Evolutionary conservation across 2,888 invertebrate genomes (phyloP), one percentile per base, ranked within the genome.

Genomic region (Eupithecia pulchellata): DNA sequence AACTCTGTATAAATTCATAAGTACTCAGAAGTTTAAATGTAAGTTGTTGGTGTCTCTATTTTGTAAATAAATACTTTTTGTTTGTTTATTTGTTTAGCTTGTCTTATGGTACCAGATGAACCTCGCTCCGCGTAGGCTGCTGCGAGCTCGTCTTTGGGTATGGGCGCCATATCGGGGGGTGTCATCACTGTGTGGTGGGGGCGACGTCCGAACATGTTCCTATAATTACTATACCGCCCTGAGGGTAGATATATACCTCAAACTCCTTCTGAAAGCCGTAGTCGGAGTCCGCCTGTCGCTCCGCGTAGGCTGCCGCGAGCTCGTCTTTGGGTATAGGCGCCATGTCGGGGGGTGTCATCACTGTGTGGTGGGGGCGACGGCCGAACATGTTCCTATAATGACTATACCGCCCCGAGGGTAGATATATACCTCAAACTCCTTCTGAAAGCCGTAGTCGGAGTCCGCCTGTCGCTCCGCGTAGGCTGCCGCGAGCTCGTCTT

Each of bases 241-340:
- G n/a, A 4, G 25, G 13, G 52, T 52, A 52, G 25, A 52, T 25
- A 52, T 11, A 25, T 66, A 95, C 96, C 95, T 98, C 98, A 83
- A 98, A 98, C 89, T 98, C 98, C 75, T 97, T 97, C 85, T 98
- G 97, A 91, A 98, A 98, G 1, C 98, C 97, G 82, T 98, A 97
- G 88, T 98, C 98, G 0, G 97, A 97, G 89, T 98, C 98, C 39
- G 96, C 95, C 83, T 98, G 98, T 1, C 98, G 95, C 80, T 97
- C 97, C 2, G 97, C 95, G 84, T 97, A 98, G 0, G 98, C 96
- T 62, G 96, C 95, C 1, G 8, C 34, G 11, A 34, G 34, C 34
- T 34, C 34, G 34, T 34, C 34, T 34, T 34, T 11, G 1, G 4
- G 36, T 13, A 3, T 13, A 0, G 36, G 36, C 14, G 36, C 17